A percentile compares a stretch with the other conserved stretches of the same genome.
Conservation (phyloP, 2,888 invertebrate species). For the Halictus quadricinctus region DNA sequence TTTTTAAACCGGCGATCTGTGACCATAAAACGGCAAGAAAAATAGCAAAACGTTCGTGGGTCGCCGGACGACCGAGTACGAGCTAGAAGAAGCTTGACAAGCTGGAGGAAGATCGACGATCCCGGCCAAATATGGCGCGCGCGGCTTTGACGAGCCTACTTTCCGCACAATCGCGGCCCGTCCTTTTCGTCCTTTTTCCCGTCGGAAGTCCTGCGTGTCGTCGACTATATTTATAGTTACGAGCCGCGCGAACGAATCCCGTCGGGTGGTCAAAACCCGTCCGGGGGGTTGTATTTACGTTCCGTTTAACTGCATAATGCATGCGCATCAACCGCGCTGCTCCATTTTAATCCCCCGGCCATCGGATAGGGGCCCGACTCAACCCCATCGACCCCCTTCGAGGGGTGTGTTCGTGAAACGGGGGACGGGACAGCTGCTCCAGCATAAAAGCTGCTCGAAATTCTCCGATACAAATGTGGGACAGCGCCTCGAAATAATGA, state of each 20-base stretch:
- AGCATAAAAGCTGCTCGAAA: background rate
- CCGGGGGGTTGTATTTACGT: constrained; percentile 66
- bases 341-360: constrained; percentile 46
- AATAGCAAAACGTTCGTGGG: constrained; percentile 23
- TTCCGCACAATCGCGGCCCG: constrained; percentile 39
- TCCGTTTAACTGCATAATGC: constrained; percentile 71
- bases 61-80: background rate
- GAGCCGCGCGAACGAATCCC: constrained; percentile 55
- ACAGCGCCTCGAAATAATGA: constrained; percentile 3
- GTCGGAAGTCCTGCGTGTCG: constrained; percentile 17
- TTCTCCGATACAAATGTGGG: background rate
- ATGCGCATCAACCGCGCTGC: constrained; percentile 55
- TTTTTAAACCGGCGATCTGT: constrained; percentile 21
- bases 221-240: constrained; percentile 46
- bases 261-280: constrained; percentile 63
- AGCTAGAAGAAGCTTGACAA: constrained; percentile 21
- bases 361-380: constrained; percentile 4
- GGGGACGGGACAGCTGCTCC: constrained; percentile 23
- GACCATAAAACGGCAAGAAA: constrained; percentile 28
- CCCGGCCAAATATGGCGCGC: constrained; percentile 54
- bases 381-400: constrained; percentile 34
- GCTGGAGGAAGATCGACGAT: constrained; percentile 25
- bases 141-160: constrained; percentile 42
- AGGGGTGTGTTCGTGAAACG: constrained; percentile 46
- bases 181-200: constrained; percentile 42